Evolutionary conservation across 2,888 invertebrate species (phyloP), one percentile per base, ranked within the genome.

Genomic region (Amphipoea lucens): DNA sequence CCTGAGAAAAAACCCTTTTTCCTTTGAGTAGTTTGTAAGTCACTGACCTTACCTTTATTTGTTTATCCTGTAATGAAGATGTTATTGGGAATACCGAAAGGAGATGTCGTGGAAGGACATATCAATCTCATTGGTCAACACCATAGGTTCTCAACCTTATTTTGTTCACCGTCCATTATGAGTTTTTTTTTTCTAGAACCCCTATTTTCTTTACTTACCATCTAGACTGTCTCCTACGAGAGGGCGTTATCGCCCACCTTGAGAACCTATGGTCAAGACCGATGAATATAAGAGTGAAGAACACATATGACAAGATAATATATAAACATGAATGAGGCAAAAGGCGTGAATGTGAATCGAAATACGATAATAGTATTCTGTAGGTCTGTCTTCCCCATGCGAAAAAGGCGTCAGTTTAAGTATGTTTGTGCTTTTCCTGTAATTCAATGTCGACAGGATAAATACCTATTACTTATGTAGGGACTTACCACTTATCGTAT

Each of bases 11-110:
- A 51, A 11, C 7, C 79, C 79, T 14, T 63, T 66, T 68, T 7
- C 85, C 54, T 68, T 63, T 68, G 29, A 68, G 17, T 68, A 54
- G 68, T 48, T 48, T 5, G 29, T 63, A 79, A 48, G 79, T 68
- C 68, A 79, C 14, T 80, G 45, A 78, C 36, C 78, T 60, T n/a
- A 36, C 23, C 17, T 54, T 65, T 4, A 51, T 45, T 67, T 60
- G 7, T 67, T 62, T 84, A 45, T 78, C 36, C 29, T 63, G 62
- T 68, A 40, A 9, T 20, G 23, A 40, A 51, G n/a, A 36, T 17
- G 45, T 40, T 45, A 78, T 40, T 36, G 42, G 60, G 5, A 77
- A 83, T 54, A 5, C 42, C 51, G 12, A 11, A 42, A 45, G 4
- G 12, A 9, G 45, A 17, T 36, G 1, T 5, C 36, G 11, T 1